Evolutionary conservation across 2,113 vertebrate genomes (phyloP), one percentile per base, ranked within the genome.

Genomic region (Nicator chloris): DNA sequence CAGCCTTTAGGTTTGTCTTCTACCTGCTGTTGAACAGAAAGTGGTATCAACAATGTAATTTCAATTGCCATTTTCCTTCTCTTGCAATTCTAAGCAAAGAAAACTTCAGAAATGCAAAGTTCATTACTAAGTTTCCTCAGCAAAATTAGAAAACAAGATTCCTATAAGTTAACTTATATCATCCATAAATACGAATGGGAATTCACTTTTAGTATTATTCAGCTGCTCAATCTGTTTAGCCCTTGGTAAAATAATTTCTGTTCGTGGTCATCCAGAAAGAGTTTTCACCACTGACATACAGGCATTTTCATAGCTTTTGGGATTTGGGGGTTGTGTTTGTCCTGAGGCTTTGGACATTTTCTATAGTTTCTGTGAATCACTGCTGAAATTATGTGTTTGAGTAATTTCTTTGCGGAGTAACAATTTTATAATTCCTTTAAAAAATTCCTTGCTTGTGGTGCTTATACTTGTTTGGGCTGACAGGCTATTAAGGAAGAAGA

Each of bases 401-500:
- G 53, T 79, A 61, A 76, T 82, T 85, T 88, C 53, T 94, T 76
- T 80, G 49, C 76, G 40, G 73, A 82, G 78, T 49, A 91, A 87
- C 22, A 89, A 28, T 68, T 87, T 81, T 85, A 82, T 49, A 87
- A 90, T 71, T 56, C 49, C 40, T 69, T 86, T 42, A 30, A 89
- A 94, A 82, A 64, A 3, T 23, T 90, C 66, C 63, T 87, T 76
- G 61, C 45, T 79, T 85, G 40, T 94, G 75, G 88, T 82, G 45
- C 57, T 87, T 82, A 49, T 82, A 56, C 69, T 75, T 0, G 0
- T 87, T 90, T n/a, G 44, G 37, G 40, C 61, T 90, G 90, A 66
- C 78, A 93, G 70, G 82, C 65, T 82, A 37, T 82, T 93, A 93
- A 85, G 72, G 84, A 76, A 82, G 70, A 81, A 86, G 72, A 91